Evolutionary conservation across 2,113 vertebrate genomes (phyloP).

Genomic region (Bungarus multicinctus): DNA sequence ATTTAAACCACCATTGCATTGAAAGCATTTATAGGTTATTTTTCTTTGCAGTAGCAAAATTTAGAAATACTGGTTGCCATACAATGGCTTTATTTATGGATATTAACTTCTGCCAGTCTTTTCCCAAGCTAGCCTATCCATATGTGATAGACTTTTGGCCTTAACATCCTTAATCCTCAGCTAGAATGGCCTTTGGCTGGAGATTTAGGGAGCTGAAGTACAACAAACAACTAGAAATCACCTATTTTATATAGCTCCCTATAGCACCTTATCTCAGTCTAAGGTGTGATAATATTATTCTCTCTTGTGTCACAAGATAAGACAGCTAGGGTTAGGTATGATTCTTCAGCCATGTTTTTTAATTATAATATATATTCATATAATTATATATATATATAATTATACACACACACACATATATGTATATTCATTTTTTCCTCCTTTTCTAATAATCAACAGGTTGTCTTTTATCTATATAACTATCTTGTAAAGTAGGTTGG

Average conservation of each 20-base stretch:
- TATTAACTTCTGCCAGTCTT: background rate
- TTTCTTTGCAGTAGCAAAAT: background rate
- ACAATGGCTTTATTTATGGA: background rate
- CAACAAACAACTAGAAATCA: background rate
- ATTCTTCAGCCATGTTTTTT: background rate
- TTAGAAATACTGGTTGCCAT: background rate
- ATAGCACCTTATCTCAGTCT: fast-evolving
- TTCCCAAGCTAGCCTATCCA: background rate
- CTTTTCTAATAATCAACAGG: background rate
- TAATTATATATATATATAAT: too few species aligned
- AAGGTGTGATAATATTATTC: background rate
- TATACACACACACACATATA: too few species aligned
- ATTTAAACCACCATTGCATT: background rate
- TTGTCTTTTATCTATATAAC: background rate
- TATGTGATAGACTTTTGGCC: background rate
- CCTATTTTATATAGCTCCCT: background rate
- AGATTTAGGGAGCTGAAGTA: background rate
- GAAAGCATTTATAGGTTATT: background rate
- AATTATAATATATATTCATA: background rate
- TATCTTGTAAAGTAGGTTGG: background rate
- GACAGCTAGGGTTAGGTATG: background rate
- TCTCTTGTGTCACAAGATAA: fast-evolving
- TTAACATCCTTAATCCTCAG: background rate
- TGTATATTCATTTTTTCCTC: background rate
- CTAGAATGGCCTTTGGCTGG: background rate